Conservation (phyloP, 2,797 vertebrate genomes). For the Danio albolineatus region DNA sequence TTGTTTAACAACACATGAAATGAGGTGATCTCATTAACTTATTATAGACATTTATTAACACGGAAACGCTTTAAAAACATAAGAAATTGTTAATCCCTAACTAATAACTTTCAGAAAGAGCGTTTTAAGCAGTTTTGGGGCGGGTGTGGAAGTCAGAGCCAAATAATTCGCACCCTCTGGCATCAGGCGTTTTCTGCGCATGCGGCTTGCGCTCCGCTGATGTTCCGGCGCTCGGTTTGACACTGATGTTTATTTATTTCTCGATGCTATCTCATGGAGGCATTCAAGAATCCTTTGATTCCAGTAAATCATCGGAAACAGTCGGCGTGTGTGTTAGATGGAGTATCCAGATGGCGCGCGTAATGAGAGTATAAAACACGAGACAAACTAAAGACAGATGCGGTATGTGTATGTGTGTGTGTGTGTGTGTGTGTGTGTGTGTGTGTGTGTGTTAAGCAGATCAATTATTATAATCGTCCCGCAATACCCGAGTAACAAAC, state of each 20-base stretch:
- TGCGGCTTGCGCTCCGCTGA: not conserved
- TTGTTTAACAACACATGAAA: not conserved
- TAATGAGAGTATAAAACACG: conserved; percentile 38
- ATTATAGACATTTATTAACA: not conserved
- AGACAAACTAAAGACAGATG: conserved; percentile 47
- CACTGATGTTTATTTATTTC: conserved; percentile 15
- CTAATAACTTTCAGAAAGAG: not conserved
- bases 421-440: not conserved
- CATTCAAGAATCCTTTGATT: conserved; percentile 29
- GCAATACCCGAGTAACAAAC: not conserved
- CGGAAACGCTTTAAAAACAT: not conserved
- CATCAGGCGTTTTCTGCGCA: not conserved
- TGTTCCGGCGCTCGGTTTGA: not conserved
- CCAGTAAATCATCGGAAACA: conserved; percentile 26
- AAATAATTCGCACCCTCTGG: not conserved
- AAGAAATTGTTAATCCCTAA: not conserved
- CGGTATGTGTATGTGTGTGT: not conserved
- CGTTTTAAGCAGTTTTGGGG: not conserved
- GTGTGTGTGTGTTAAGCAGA: conserved; percentile 2
- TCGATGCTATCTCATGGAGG: not conserved
- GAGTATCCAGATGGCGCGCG: conserved; percentile 41
- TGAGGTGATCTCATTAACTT: not conserved
- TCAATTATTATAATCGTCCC: conserved; percentile 31
- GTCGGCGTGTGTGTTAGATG: conserved; percentile 16
- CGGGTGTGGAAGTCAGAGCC: conserved; percentile 13